A percentile compares a stretch with the other conserved stretches of the same genome.
Evolutionary conservation across 1,140 invertebrate genomes (phyloP).

Genomic region (Muscidifurax raptorellus): DNA sequence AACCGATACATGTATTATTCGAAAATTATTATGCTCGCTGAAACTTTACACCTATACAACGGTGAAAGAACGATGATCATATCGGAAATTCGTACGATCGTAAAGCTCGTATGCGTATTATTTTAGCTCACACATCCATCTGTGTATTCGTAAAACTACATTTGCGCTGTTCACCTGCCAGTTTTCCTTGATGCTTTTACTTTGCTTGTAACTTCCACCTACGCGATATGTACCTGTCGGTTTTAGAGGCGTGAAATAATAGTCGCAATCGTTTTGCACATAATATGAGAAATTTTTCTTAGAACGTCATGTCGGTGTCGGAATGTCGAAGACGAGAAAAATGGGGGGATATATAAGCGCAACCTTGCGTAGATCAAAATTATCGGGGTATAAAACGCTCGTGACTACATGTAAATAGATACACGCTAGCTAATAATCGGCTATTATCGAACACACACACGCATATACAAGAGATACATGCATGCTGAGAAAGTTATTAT

Average conservation of each 20-base stretch:
- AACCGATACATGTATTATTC: too few species aligned
- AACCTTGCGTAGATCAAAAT: not conserved
- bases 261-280: not conserved
- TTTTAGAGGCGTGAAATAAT: not conserved
- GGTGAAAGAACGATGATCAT: too few species aligned
- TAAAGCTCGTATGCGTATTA: too few species aligned
- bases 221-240: not conserved
- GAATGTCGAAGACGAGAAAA: not conserved
- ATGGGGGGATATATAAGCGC: not conserved
- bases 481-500: not conserved
- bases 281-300: too few species aligned
- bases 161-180: not conserved
- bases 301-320: too few species aligned
- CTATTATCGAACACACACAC: not conserved
- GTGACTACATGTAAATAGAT: not conserved
- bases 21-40: too few species aligned
- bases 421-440: not conserved
- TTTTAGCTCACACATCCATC: too few species aligned
- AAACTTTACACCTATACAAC: too few species aligned
- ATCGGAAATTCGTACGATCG: too few species aligned
- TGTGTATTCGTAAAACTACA: not conserved
- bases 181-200: slow-evolving; percentile 18
- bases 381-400: not conserved
- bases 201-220: not conserved
- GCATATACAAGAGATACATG: not conserved